phyloP scores from a whole-genome alignment of 2,888 invertebrate genomes.

The Dioctria rufipes region DNA sequence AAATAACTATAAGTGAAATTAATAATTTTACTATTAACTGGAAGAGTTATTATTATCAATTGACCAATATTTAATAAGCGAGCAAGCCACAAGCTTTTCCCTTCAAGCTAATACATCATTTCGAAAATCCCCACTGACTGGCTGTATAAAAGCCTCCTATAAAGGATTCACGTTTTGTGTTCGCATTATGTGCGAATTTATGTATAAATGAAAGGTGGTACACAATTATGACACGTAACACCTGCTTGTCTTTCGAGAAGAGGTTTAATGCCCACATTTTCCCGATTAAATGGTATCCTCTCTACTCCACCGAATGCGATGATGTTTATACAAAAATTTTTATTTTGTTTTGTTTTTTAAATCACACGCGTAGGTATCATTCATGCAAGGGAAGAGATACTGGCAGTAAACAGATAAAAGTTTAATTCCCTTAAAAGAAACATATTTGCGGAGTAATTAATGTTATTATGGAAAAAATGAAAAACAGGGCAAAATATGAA shows the following conservation, averaged over 20 bases:
- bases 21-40: neutral
- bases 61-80: neutral
- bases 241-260: slow-evolving; percentile 16
- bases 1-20: neutral
- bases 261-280: slow-evolving; percentile 39
- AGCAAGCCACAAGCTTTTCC: neutral
- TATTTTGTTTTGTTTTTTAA: neutral
- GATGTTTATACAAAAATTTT: neutral
- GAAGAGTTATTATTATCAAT: neutral
- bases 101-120: neutral
- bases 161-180: neutral
- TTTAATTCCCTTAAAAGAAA: slow-evolving; percentile 42
- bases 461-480: slow-evolving; percentile 52
- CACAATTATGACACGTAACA: neutral
- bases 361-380: neutral
- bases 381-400: neutral
- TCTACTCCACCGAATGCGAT: slow-evolving; percentile 9
- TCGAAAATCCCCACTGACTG: neutral
- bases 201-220: neutral
- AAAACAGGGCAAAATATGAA: neutral
- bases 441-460: slow-evolving; percentile 56
- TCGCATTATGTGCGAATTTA: neutral
- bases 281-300: neutral
- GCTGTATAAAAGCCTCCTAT: neutral
- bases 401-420: slow-evolving; percentile 22